Conservation (phyloP, 1,140 invertebrate species). For the Vanessa atalanta region DNA sequence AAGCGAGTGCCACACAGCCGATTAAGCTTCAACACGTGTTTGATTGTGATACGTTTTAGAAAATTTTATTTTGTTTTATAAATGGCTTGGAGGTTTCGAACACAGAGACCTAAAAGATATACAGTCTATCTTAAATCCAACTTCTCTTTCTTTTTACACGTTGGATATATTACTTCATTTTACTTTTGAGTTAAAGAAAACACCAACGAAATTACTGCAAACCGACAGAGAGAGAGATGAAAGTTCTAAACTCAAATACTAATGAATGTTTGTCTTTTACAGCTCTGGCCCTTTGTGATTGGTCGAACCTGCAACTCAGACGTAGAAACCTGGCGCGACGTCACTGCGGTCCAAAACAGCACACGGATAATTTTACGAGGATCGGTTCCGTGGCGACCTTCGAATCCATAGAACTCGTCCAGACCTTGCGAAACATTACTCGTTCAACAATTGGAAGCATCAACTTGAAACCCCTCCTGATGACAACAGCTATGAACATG, state of each 20-base stretch:
- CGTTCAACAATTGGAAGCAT: slow-evolving; percentile 54
- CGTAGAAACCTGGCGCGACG: slow-evolving; percentile 88
- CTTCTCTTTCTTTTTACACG: no score
- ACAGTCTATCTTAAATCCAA: no score
- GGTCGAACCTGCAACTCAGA: slow-evolving; percentile 90
- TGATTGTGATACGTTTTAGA: no score
- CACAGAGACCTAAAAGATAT: no score
- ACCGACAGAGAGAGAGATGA: neutral
- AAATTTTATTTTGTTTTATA: no score
- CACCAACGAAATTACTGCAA: neutral
- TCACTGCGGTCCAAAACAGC: slow-evolving; percentile 88
- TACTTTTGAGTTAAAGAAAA: neutral
- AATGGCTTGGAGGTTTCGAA: no score
- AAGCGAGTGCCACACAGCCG: no score
- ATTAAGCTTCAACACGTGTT: no score
- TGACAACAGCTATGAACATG: slow-evolving; percentile 89
- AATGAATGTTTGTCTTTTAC: slow-evolving; percentile 57
- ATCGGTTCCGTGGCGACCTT: slow-evolving; percentile 84
- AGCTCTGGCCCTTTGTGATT: slow-evolving; percentile 93
- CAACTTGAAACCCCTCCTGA: slow-evolving; percentile 81
- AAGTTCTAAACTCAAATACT: neutral
- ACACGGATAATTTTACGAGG: slow-evolving; percentile 85
- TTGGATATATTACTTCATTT: no score
- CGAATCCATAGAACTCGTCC: slow-evolving; percentile 83
- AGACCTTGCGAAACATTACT: slow-evolving; percentile 73